A percentile compares a stretch with the other conserved stretches of the same genome.
Conservation (phyloP, 1,140 invertebrate species). For the Delia radicum region DNA sequence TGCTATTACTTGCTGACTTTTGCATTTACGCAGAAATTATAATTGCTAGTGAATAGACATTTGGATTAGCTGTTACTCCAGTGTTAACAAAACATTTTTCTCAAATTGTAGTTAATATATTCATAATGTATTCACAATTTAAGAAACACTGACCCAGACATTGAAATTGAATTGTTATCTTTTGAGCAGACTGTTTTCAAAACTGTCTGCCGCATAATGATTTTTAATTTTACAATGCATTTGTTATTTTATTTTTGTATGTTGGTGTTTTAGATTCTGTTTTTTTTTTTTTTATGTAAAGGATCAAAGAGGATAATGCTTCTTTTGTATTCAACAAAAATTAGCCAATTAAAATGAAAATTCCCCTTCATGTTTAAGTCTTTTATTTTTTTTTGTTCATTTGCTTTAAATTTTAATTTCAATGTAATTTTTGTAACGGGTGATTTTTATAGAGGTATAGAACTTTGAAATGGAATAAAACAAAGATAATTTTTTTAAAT, state of each 20-base stretch:
- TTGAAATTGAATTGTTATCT: not conserved
- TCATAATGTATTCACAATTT: not conserved
- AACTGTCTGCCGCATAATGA: not conserved
- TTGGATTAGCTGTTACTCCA: not conserved
- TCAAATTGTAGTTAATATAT: not conserved
- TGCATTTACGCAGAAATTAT: not conserved
- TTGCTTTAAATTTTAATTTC: not conserved
- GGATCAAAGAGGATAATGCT: no score
- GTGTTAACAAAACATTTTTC: not conserved
- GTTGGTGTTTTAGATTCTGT: not conserved
- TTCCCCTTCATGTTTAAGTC: not conserved
- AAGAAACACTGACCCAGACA: not conserved
- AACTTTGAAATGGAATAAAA: no score
- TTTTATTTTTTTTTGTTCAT: not conserved
- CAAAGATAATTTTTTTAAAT: no score
- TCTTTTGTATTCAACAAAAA: no score
- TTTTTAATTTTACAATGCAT: constrained; percentile 20
- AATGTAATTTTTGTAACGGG: no score
- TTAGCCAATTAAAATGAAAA: no score
- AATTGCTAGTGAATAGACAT: not conserved
- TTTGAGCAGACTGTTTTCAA: not conserved
- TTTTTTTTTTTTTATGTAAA: not conserved
- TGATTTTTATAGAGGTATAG: no score
- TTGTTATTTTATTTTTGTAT: not conserved
- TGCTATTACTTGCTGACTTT: not conserved